phyloP scores from a whole-genome alignment of 2,888 invertebrate species.

The Rotaria socialis region DNA sequence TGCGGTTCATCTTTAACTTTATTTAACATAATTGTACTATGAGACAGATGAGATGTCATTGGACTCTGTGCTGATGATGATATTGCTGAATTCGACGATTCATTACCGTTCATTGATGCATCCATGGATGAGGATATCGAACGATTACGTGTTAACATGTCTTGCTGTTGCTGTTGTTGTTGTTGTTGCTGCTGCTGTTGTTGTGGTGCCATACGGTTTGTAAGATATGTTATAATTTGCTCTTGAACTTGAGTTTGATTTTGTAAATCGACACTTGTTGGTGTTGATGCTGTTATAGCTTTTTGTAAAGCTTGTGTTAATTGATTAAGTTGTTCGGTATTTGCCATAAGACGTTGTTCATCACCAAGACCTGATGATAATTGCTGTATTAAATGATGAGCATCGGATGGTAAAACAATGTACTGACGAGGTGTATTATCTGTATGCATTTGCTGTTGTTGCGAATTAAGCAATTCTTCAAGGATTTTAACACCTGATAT shows the following conservation, averaged over 20 bases:
- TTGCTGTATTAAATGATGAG: background rate
- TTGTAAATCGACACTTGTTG: background rate
- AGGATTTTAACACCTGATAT: too few species aligned
- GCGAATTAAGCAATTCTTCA: too few species aligned
- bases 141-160: background rate
- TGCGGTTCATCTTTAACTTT: conserved; percentile 10
- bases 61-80: too few species aligned
- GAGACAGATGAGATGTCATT: background rate
- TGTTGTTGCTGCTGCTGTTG: too few species aligned
- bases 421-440: background rate
- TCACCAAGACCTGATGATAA: background rate
- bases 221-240: background rate
- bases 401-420: background rate
- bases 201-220: background rate
- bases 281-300: background rate
- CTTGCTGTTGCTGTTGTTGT: background rate
- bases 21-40: conserved; percentile 10
- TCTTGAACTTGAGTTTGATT: background rate
- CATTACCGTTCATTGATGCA: background rate
- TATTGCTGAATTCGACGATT: background rate
- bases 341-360: background rate
- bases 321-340: background rate
- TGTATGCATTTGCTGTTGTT: too few species aligned
- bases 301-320: background rate
- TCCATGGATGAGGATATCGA: background rate